Evolutionary conservation across 2,888 invertebrate genomes (phyloP).

Genomic region (Drosophila koepferae): DNA sequence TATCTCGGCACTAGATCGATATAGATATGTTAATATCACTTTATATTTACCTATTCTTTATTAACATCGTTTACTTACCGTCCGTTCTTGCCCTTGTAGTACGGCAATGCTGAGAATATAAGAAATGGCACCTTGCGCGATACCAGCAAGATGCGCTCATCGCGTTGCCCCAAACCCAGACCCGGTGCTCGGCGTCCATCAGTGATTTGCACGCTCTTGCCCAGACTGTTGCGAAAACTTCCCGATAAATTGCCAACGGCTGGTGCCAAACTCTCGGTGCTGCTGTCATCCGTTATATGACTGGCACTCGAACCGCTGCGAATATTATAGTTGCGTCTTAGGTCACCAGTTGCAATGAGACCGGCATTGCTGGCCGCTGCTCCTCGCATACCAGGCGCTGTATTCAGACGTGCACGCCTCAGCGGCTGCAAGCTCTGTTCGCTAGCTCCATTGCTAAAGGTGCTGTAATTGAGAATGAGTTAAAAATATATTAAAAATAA

Average conservation of each 20-base stretch:
- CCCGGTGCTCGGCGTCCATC: constrained; percentile 86
- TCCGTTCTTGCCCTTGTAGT: constrained; percentile 89
- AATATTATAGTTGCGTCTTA: constrained; percentile 79
- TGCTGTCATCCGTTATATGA: constrained; percentile 87
- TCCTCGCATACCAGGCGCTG: constrained; percentile 82
- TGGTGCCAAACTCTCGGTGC: constrained; percentile 92
- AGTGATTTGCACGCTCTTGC: constrained; percentile 83
- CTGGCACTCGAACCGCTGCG: constrained; percentile 81
- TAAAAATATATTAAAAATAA: not conserved
- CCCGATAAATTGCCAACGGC: constrained; percentile 58
- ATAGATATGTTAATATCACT: not conserved
- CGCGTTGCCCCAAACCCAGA: constrained; percentile 87
- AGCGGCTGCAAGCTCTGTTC: constrained; percentile 79
- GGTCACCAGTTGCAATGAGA: constrained; percentile 62
- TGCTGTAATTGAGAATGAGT: constrained; percentile 81
- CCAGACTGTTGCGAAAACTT: constrained; percentile 75
- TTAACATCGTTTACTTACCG: constrained; percentile 86
- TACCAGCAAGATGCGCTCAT: constrained; percentile 93
- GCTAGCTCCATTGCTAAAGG: constrained; percentile 85
- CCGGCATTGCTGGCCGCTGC: constrained; percentile 34
- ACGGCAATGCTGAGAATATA: constrained; percentile 95
- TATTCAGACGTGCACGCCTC: constrained; percentile 83
- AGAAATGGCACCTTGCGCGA: constrained; percentile 93
- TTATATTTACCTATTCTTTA: not conserved
- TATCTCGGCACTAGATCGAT: constrained; percentile 87